phyloP scores from a whole-genome alignment of 2,797 vertebrate genomes.

The Pangasius krempfi region DNA sequence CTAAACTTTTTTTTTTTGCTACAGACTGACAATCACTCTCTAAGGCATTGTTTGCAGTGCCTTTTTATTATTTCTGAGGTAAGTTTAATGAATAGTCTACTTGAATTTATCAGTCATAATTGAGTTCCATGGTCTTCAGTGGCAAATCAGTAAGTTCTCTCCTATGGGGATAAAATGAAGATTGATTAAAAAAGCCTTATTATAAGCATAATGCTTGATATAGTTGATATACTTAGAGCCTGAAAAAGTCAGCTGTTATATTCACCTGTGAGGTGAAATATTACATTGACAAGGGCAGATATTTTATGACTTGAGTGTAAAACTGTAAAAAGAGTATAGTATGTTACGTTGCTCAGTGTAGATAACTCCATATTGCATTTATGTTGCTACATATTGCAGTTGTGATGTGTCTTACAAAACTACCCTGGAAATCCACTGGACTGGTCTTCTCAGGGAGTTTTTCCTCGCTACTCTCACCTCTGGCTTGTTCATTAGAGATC shows the following conservation, averaged over 20 bases:
- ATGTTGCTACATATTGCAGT: not conserved
- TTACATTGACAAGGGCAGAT: not conserved
- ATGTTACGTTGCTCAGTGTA: not conserved
- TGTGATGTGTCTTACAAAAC: not conserved
- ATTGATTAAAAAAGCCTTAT: not conserved
- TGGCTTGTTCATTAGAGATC: not conserved
- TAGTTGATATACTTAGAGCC: not conserved
- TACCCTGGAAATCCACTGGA: not conserved
- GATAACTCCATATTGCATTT: not conserved
- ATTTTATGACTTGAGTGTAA: not conserved
- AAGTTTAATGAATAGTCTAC: slow-evolving; percentile 1
- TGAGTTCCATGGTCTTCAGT: not conserved
- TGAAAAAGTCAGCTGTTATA: not conserved
- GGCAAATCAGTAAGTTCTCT: not conserved
- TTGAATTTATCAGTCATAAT: not conserved
- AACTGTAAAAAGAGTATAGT: not conserved
- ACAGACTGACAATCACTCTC: not conserved
- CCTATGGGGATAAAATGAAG: not conserved
- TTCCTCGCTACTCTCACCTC: not conserved
- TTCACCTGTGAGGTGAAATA: not conserved
- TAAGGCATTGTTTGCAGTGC: not conserved
- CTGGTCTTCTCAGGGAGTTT: not conserved
- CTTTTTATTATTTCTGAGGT: not conserved
- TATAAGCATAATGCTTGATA: not conserved
- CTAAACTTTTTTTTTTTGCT: not conserved